Conservation (phyloP, 2,888 invertebrate genomes). For the Blastobasis adustella region DNA sequence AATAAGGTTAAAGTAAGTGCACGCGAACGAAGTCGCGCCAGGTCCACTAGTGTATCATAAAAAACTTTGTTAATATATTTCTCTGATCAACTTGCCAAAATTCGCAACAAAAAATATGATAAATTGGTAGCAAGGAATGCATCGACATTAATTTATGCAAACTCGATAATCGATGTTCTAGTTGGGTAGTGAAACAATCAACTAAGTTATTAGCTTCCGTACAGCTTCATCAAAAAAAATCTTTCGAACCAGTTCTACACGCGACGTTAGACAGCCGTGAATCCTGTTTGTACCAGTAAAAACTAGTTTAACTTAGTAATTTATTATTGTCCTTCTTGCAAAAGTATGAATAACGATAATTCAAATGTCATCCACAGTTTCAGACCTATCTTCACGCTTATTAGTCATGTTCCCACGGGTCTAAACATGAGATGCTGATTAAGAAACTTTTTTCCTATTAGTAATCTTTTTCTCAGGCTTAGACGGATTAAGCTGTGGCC, state of each 20-base stretch:
- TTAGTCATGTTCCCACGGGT: conserved; percentile 6
- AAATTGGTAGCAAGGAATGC: too few species aligned
- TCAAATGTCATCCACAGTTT: neutral
- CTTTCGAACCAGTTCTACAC: conserved; percentile 3
- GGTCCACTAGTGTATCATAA: too few species aligned
- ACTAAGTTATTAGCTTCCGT: conserved; percentile 2
- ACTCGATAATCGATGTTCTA: neutral
- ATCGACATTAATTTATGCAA: neutral
- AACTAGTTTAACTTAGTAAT: conserved; percentile 1
- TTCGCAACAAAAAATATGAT: too few species aligned
- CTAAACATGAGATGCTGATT: neutral
- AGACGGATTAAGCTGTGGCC: conserved; percentile 5
- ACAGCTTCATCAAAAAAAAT: conserved; percentile 1
- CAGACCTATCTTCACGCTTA: neutral
- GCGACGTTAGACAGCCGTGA: neutral
- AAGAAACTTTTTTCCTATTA: conserved; percentile 1
- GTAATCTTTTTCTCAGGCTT: conserved; percentile 7
- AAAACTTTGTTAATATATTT: too few species aligned
- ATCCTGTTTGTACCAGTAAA: neutral
- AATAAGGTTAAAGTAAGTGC: too few species aligned
- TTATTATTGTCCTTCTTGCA: conserved; percentile 1
- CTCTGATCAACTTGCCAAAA: too few species aligned
- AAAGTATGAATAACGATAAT: conserved; percentile 1
- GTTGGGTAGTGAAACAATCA: neutral
- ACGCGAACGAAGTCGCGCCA: too few species aligned